phyloP scores from a whole-genome alignment of 2,888 invertebrate species.

The Epicampocera succincta region DNA sequence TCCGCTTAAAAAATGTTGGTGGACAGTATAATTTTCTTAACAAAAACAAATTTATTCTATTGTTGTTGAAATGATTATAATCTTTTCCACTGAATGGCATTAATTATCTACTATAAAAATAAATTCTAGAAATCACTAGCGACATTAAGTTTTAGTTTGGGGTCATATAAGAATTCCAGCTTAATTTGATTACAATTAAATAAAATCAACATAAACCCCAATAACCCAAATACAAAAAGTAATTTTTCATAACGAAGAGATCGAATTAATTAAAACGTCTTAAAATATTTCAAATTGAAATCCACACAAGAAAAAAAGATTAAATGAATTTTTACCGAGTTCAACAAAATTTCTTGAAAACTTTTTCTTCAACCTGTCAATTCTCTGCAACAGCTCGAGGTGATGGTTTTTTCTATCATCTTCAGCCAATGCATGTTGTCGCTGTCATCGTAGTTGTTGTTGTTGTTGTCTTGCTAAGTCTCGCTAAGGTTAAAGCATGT shows the following conservation, averaged over 20 bases:
- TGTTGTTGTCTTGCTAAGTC: conserved; percentile 33
- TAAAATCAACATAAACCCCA: conserved; percentile 13
- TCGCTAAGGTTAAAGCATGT: conserved; percentile 60
- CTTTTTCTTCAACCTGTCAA: conserved; percentile 66
- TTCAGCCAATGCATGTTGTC: neutral
- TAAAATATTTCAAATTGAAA: neutral
- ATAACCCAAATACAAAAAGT: conserved; percentile 39
- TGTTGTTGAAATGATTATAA: neutral
- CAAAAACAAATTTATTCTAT: conserved; percentile 17
- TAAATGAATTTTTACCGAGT: neutral
- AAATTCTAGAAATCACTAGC: conserved; percentile 7
- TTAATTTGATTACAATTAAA: neutral
- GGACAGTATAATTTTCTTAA: no score
- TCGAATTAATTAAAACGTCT: conserved; percentile 40
- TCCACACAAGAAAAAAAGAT: conserved; percentile 38
- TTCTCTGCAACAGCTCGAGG: conserved; percentile 55
- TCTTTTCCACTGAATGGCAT: neutral
- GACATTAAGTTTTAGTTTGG: conserved; percentile 8
- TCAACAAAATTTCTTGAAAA: conserved; percentile 52
- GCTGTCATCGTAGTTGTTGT: neutral
- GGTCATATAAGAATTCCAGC: conserved; percentile 11
- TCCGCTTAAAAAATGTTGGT: no score
- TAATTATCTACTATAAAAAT: neutral
- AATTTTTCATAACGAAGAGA: neutral
- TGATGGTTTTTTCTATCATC: conserved; percentile 44